phyloP scores from a whole-genome alignment of 1,140 invertebrate species.

The honey bee (Apis mellifera) region DNA sequence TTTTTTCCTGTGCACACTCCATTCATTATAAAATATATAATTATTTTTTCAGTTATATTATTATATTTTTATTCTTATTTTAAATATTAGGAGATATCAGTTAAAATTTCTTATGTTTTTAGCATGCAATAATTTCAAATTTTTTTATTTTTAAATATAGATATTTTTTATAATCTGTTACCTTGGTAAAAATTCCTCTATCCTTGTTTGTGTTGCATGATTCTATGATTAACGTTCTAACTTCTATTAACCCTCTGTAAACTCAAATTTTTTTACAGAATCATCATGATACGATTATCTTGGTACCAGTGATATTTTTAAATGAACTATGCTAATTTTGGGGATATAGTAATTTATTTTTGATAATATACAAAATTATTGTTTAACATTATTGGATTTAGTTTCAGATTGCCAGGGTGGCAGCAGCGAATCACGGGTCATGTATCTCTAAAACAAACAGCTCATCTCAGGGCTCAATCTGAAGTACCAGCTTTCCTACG shows the following conservation, averaged over 20 bases:
- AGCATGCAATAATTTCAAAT: constrained; percentile 25
- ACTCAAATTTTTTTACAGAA: constrained; percentile 59
- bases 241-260: constrained; percentile 72
- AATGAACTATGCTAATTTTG: constrained; percentile 24
- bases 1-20: constrained; percentile 56
- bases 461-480: constrained; percentile 70
- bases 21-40: constrained; percentile 31
- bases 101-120: constrained; percentile 14
- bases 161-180: constrained; percentile 26
- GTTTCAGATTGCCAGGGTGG: constrained; percentile 73
- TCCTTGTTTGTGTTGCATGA: constrained; percentile 71
- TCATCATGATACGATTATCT: constrained; percentile 43
- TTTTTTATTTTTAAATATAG: constrained; percentile 19
- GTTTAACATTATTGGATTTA: constrained; percentile 37
- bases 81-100: constrained; percentile 10
- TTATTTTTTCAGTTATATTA: constrained; percentile 31
- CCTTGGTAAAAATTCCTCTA: constrained; percentile 46
- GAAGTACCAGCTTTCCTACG: constrained; percentile 70
- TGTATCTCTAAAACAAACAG: constrained; percentile 76
- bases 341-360: not conserved
- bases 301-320: constrained; percentile 27
- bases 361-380: not conserved
- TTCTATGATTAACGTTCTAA: constrained; percentile 73
- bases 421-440: constrained; percentile 73
- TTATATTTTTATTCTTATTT: constrained; percentile 28